Percentiles rank a stretch among this genome's conserved stretches.
phyloP scores from a whole-genome alignment of 1,140 invertebrate species.

The Drosophila quadrilineata region DNA sequence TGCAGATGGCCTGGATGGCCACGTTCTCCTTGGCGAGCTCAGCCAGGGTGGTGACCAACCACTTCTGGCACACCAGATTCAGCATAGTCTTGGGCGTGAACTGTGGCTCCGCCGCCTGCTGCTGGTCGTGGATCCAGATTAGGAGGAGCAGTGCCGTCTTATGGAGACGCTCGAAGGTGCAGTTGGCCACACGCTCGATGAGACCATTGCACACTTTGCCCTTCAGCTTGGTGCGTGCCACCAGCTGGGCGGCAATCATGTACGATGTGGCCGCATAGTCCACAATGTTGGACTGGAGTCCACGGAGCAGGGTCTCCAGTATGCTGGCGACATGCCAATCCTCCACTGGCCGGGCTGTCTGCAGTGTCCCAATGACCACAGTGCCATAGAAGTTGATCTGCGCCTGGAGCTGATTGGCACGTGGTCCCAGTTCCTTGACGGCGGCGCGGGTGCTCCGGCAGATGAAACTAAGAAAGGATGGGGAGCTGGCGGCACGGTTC shows the following conservation, averaged over 20 bases:
- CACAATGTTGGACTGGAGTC: slow-evolving; percentile 85
- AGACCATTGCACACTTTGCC: slow-evolving; percentile 83
- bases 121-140: slow-evolving; percentile 84
- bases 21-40: slow-evolving; percentile 59
- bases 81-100: slow-evolving; percentile 69
- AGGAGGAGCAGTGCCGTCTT: slow-evolving; percentile 83
- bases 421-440: slow-evolving; percentile 85
- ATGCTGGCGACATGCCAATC: slow-evolving; percentile 88
- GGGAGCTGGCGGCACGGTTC: slow-evolving; percentile 87
- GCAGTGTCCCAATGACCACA: slow-evolving; percentile 86
- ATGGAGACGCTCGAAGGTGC: slow-evolving; percentile 58
- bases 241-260: slow-evolving; percentile 88
- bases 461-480: slow-evolving; percentile 88
- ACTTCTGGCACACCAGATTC: slow-evolving; percentile 64
- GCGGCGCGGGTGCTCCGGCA: slow-evolving; percentile 86
- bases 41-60: slow-evolving; percentile 44
- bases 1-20: slow-evolving; percentile 55
- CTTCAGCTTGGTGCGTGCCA: slow-evolving; percentile 85
- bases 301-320: slow-evolving; percentile 86
- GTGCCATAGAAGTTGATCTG: slow-evolving; percentile 90
- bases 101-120: slow-evolving; percentile 68
- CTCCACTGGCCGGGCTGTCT: slow-evolving; percentile 82
- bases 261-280: slow-evolving; percentile 89
- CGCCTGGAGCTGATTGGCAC: slow-evolving; percentile 85
- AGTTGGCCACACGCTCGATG: slow-evolving; percentile 54